Base-by-base conservation (phyloP, 2,888 invertebrate species). In the Macrophya alboannulata region DNA sequence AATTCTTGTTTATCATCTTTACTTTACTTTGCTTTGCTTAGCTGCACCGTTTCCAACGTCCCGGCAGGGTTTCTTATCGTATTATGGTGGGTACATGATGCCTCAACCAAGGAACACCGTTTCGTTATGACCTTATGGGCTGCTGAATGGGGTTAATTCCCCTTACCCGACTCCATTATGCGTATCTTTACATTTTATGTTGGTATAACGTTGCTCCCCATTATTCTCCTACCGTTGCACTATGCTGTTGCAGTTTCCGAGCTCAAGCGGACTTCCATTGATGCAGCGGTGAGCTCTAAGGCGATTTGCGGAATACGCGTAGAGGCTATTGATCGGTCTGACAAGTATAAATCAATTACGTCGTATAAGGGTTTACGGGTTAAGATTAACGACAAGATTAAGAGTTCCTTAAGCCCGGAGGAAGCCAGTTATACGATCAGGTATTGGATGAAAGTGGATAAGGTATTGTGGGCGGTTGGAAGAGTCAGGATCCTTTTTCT, bases 1-100 rank as follows among this genome's bases (percentile, higher is more conserved):
- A 81, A 81, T 81, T 40, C 79, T 40, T 51, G 81, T 81, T 81
- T 81, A 81, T 81, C 81, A 62, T 81, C 59, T 43, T 77, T 43
- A 43, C 72, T 72, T 31, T 40, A 21, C n/a, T 25, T 25, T 48
- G 76, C 76, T 15, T n/a, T 55, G 37, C 17, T 8, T 51, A 4
- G 15, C 81, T 62, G 12, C 62, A 8, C 21, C 51, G 51, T 43
- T 37, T 43, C 62, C 43, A 59, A 81, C 40, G 62, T 62, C 59
- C 62, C 25, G 55, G 55, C 43, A 31, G 62, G 79, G 45, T 17
- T 59, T 40, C 81, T 81, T 81, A 76, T 76, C 76, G 48, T 55
- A 25, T 43, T 43, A 43, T 43, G n/a, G 51, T n/a, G 0, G n/a
- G 10, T 45, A 40, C 45, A 45, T 25, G 17, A 45, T 25, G 17